These are phyloP conservation scores for Leptinotarsa tumamoca DNA, from an alignment of 2,888 invertebrate species.

Conservation along the genomic window DNA sequence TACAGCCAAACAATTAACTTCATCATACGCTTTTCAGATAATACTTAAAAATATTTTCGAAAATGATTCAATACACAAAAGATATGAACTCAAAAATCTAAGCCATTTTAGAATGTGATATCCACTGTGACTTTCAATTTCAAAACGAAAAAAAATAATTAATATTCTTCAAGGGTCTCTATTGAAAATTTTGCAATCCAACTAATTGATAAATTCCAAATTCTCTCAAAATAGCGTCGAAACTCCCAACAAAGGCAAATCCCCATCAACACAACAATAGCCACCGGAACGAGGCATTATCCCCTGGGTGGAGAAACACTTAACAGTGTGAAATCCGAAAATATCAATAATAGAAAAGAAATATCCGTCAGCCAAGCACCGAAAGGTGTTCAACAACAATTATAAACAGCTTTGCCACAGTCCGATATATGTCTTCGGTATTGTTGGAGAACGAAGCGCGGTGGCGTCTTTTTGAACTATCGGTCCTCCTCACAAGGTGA, in stretches of 20 bases:
- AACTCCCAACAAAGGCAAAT: conserved; percentile 25
- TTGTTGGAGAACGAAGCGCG: conserved; percentile 51
- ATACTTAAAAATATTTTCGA: background rate
- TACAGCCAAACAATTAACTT: too few species aligned
- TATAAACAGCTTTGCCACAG: conserved; percentile 50
- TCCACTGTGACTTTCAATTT: conserved; percentile 15
- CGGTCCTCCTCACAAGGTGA: conserved; percentile 55
- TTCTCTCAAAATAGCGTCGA: conserved; percentile 4
- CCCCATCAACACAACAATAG: conserved; percentile 33
- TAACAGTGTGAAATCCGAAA: conserved; percentile 39
- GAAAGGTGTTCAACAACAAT: conserved; percentile 52
- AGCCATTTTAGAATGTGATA: too few species aligned
- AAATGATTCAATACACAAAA: background rate
- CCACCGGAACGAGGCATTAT: conserved; percentile 38
- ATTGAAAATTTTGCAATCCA: conserved; percentile 3
- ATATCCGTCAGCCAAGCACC: conserved; percentile 28
- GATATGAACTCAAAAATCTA: background rate
- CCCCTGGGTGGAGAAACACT: conserved; percentile 40
- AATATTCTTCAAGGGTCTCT: conserved; percentile 1
- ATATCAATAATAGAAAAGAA: conserved; percentile 41
- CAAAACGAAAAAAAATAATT: conserved; percentile 1
- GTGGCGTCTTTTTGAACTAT: conserved; percentile 58
- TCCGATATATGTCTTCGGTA: conserved; percentile 46
- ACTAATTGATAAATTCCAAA: conserved; percentile 17
- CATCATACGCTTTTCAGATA: too few species aligned